phyloP scores from a whole-genome alignment of 2,888 invertebrate genomes.

The Leucophenga montana region DNA sequence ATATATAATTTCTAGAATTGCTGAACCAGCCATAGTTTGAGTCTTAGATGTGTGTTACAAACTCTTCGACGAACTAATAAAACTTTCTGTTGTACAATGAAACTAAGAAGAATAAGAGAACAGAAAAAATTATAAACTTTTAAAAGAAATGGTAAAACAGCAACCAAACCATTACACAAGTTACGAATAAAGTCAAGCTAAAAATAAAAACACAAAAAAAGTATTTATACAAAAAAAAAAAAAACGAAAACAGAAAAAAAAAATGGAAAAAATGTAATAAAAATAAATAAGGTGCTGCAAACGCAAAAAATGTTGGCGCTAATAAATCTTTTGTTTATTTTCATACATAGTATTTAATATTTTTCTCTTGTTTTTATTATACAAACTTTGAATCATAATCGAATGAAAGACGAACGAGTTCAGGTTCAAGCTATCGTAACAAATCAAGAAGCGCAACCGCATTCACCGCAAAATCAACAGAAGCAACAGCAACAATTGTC shows the following conservation, averaged over 20 bases:
- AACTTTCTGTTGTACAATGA: too few relatives aligned
- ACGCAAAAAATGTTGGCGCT: constrained; percentile 53
- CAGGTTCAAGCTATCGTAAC: background rate
- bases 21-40: too few relatives aligned
- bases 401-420: constrained; percentile 6
- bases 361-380: background rate
- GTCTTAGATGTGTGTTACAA: background rate
- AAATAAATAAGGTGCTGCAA: constrained; percentile 18
- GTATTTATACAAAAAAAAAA: constrained; percentile 47
- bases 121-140: background rate
- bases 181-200: constrained; percentile 7
- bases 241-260: constrained; percentile 28
- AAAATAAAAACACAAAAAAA: constrained; percentile 63
- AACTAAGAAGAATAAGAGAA: background rate
- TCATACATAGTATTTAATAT: background rate
- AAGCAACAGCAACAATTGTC: constrained; percentile 28
- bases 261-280: constrained; percentile 29
- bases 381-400: constrained; percentile 32
- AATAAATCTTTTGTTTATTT: constrained; percentile 63
- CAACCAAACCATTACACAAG: constrained; percentile 53
- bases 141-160: background rate
- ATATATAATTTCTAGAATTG: too few relatives aligned
- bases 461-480: constrained; percentile 33
- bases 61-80: background rate
- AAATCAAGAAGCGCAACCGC: background rate